These are phyloP conservation scores for Coptodon rendalli DNA, from an alignment of 2,113 vertebrate genomes.

Conservation along the genomic window DNA sequence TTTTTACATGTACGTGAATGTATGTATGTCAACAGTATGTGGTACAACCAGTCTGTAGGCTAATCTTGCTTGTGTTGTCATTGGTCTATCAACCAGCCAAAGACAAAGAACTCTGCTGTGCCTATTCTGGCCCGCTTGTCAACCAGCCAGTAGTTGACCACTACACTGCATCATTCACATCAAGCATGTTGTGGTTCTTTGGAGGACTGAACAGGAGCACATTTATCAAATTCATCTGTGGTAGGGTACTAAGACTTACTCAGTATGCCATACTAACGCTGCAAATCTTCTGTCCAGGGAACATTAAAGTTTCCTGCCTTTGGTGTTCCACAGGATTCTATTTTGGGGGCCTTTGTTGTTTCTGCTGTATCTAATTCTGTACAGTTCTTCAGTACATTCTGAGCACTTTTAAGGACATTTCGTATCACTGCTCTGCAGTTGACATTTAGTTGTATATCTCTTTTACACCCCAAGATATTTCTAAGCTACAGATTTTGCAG, in stretches of 20 bases:
- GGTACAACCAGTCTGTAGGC: background rate
- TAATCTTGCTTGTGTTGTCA: background rate
- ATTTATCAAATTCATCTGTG: background rate
- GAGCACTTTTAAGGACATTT: background rate
- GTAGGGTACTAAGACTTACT: background rate
- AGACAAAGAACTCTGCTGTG: background rate
- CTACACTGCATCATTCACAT: fast-evolving
- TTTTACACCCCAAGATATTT: background rate
- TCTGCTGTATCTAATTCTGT: fast-evolving
- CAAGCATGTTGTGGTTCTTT: background rate
- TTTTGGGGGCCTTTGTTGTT: background rate
- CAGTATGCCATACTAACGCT: background rate
- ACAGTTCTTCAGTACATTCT: background rate
- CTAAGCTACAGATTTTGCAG: background rate
- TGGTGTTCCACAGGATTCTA: background rate
- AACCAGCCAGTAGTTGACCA: background rate
- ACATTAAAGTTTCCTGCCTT: background rate
- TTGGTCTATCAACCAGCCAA: background rate
- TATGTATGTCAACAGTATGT: background rate
- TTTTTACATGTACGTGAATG: background rate
- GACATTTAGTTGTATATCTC: background rate
- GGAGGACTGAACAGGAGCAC: background rate
- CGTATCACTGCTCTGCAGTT: fast-evolving
- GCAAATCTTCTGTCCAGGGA: background rate
- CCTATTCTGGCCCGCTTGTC: fast-evolving